Percentiles rank a stretch among this genome's conserved stretches.
Evolutionary conservation across 2,888 invertebrate species (phyloP).

Genomic region (Lagria hirta): DNA sequence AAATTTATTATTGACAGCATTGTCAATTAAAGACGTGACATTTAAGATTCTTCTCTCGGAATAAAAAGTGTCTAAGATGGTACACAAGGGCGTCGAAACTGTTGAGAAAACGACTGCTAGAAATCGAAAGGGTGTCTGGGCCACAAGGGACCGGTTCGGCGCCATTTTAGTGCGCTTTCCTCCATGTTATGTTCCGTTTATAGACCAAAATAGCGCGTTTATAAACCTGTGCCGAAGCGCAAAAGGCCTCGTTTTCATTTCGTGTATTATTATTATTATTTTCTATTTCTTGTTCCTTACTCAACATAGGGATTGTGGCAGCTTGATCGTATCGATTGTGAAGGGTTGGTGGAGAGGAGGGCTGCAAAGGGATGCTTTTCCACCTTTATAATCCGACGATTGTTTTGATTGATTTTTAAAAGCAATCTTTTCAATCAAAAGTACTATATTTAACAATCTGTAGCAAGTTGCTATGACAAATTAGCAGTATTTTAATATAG

Average conservation of each 20-base stretch:
- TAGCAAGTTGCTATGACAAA: too few species aligned
- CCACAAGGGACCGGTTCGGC: slow-evolving; percentile 47
- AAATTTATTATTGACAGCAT: too few species aligned
- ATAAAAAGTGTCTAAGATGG: slow-evolving; percentile 11
- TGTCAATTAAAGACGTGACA: slow-evolving; percentile 12
- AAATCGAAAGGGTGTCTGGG: slow-evolving; percentile 39
- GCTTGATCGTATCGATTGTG: slow-evolving; percentile 18
- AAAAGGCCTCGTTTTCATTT: slow-evolving; percentile 53
- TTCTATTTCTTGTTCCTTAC: slow-evolving; percentile 39
- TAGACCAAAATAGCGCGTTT: slow-evolving; percentile 52
- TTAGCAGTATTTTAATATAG: too few species aligned
- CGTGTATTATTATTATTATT: slow-evolving; percentile 52
- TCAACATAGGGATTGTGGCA: slow-evolving; percentile 30
- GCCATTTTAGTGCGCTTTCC: slow-evolving; percentile 48
- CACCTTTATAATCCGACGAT: too few species aligned
- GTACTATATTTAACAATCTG: too few species aligned
- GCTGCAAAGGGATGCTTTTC: too few species aligned
- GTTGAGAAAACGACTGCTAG: slow-evolving; percentile 15
- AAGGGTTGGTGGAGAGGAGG: too few species aligned
- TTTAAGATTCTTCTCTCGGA: slow-evolving; percentile 7
- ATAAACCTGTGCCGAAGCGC: slow-evolving; percentile 52
- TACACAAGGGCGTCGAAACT: slow-evolving; percentile 15
- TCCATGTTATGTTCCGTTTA: slow-evolving; percentile 52
- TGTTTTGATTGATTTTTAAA: too few species aligned
- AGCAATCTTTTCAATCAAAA: too few species aligned